Percentiles rank a stretch among this genome's conserved stretches.
These are phyloP conservation scores for Uropetala carovei DNA, from an alignment of 2,888 invertebrate genomes.

Conservation along the genomic window DNA sequence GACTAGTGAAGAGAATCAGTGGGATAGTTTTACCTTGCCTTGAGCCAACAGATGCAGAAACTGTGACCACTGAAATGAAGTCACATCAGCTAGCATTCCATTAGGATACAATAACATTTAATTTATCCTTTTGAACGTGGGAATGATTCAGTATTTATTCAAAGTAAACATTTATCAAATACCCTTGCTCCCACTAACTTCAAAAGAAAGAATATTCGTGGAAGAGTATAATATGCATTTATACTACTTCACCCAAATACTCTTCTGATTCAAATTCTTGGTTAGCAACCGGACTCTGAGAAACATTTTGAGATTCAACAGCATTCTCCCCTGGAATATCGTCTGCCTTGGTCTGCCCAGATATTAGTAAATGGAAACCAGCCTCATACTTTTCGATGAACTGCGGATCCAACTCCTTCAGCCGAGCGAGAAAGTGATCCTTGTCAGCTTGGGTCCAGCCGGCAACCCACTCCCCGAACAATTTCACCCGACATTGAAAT, in stretches of 20 bases:
- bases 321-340: background rate
- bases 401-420: conserved; percentile 84
- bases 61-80: background rate
- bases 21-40: background rate
- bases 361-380: conserved; percentile 12
- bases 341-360: conserved; percentile 23
- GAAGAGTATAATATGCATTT: background rate
- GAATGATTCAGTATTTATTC: background rate
- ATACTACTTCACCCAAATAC: conserved; percentile 44
- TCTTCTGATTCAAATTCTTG: conserved; percentile 19
- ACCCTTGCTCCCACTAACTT: conserved; percentile 11
- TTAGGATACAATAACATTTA: background rate
- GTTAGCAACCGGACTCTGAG: conserved; percentile 2
- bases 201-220: background rate
- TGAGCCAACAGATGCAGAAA: background rate
- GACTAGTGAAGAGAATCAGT: conserved; percentile 38
- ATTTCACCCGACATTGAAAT: conserved; percentile 89
- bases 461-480: conserved; percentile 90
- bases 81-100: background rate
- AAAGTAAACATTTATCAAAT: background rate
- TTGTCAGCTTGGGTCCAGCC: conserved; percentile 87
- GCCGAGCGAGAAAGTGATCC: conserved; percentile 82
- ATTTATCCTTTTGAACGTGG: background rate
- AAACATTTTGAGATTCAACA: background rate
- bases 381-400: conserved; percentile 82